A percentile compares a stretch with the other conserved stretches of the same genome.
Evolutionary conservation across 2,113 vertebrate genomes (phyloP).

Genomic region (Mustela lutreola): DNA sequence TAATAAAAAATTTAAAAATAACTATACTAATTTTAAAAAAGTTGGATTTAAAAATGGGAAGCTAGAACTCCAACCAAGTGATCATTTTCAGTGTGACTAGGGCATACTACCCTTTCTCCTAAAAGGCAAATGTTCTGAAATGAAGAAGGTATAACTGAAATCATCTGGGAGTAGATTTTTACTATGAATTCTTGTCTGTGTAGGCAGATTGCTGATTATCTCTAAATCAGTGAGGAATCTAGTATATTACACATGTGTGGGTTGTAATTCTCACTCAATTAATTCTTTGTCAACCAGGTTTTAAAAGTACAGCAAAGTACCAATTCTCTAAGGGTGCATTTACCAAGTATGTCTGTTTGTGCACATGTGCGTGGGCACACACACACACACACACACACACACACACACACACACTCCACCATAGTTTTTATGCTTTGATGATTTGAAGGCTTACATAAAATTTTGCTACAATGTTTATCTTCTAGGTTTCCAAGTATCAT

Average conservation of each 20-base stretch:
- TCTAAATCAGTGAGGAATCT: conserved; percentile 27
- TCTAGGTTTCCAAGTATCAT: neutral
- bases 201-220: conserved; percentile 33
- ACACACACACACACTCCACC: too few relatives aligned
- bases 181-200: neutral
- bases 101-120: neutral
- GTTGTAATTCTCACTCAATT: conserved; percentile 48
- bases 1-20: too few relatives aligned
- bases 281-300: conserved; percentile 55
- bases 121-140: conserved; percentile 47
- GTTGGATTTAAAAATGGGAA: neutral
- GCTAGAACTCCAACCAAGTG: neutral
- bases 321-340: neutral
- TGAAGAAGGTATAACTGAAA: conserved; percentile 12
- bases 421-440: conserved; percentile 9
- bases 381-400: neutral
- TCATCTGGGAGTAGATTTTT: neutral
- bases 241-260: conserved; percentile 29
- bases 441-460: conserved; percentile 4
- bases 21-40: neutral
- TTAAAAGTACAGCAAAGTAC: conserved; percentile 23
- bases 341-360: neutral
- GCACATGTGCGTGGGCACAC: accelerated
- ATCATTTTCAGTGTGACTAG: conserved; percentile 1
- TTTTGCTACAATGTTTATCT: conserved; percentile 43